Evolutionary conservation across 2,113 vertebrate genomes (phyloP).

Genomic region (Paracanthobrama guichenoti): DNA sequence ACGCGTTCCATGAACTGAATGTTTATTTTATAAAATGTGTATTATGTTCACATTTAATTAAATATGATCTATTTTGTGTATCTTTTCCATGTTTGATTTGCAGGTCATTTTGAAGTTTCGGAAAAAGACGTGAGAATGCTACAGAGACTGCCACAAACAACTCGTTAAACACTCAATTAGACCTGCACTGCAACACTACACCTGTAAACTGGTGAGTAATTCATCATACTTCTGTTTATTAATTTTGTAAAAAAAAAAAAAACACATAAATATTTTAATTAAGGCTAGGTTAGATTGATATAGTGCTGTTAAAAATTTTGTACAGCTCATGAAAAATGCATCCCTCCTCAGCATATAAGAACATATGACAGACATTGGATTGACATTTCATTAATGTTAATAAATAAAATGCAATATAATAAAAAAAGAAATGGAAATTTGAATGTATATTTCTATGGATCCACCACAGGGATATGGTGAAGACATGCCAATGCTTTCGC

Average conservation of each 20-base stretch:
- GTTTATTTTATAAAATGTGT: background rate
- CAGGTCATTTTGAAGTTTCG: background rate
- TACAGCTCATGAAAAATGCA: no score
- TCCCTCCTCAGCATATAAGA: no score
- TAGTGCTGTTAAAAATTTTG: no score
- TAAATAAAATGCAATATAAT: no score
- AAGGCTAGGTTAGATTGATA: background rate
- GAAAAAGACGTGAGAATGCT: background rate
- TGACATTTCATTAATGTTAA: no score
- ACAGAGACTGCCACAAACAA: background rate
- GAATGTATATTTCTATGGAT: no score
- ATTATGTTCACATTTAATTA: background rate
- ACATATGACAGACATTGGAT: no score
- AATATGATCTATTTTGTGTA: background rate
- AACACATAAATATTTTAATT: background rate
- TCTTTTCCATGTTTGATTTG: background rate
- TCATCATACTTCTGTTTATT: constrained; percentile 5
- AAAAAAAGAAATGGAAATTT: no score
- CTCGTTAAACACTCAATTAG: constrained; percentile 3
- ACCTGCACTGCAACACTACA: background rate
- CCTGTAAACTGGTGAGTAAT: constrained; percentile 3
- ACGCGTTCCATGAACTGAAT: background rate
- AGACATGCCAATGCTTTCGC: no score
- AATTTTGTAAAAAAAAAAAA: background rate
- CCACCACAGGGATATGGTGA: no score